These are phyloP conservation scores for Alectoris magna DNA, from an alignment of 2,797 vertebrate species.

Conservation along the genomic window DNA sequence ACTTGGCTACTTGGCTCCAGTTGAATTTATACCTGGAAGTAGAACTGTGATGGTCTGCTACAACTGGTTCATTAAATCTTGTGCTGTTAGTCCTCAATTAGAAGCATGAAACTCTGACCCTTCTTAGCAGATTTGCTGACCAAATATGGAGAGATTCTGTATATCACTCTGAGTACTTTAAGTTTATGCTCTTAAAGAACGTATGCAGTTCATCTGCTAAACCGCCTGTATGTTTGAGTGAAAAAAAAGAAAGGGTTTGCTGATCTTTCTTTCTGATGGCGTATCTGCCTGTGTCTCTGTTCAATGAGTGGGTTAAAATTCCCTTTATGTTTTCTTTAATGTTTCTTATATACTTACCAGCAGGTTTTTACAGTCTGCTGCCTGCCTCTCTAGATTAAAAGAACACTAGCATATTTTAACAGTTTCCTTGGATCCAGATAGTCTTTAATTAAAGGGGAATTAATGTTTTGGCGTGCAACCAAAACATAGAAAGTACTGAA, in stretches of 20 bases:
- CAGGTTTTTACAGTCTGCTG: conserved; percentile 77
- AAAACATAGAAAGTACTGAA: conserved; percentile 51
- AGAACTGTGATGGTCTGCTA: neutral
- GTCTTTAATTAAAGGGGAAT: conserved; percentile 79
- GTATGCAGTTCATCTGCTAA: neutral
- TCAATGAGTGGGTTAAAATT: conserved; percentile 31
- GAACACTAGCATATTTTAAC: conserved; percentile 76
- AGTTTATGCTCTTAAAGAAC: neutral
- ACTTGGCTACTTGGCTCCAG: neutral
- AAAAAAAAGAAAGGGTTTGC: neutral
- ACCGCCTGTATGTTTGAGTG: neutral
- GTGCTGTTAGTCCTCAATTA: conserved; percentile 12
- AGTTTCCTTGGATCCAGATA: conserved; percentile 77
- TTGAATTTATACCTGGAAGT: conserved; percentile 57
- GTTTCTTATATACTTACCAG: conserved; percentile 70
- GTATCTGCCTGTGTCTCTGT: neutral
- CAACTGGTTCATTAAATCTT: conserved; percentile 57
- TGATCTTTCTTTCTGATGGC: neutral
- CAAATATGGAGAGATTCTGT: neutral
- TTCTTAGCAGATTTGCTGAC: conserved; percentile 49
- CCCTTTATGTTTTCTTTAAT: conserved; percentile 1
- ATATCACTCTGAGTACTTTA: neutral
- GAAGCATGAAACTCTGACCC: neutral
- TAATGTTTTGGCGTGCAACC: conserved; percentile 72
- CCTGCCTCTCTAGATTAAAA: conserved; percentile 76